Evolutionary conservation across 2,113 vertebrate genomes (phyloP).

Genomic region (Bagarius yarrelli): DNA sequence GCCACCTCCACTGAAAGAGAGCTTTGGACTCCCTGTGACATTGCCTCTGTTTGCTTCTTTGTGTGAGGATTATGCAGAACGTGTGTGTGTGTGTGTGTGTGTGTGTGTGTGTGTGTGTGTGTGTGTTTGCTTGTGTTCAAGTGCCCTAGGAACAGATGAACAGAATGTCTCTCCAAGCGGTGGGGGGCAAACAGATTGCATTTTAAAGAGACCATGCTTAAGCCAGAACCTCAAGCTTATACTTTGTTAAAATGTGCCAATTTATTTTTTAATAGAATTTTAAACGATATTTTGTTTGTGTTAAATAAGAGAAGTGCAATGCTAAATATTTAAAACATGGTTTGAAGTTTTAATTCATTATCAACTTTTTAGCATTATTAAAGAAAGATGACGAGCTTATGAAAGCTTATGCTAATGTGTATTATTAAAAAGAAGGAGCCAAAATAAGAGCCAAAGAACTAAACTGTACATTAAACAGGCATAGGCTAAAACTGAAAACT

Average conservation of each 20-base stretch:
- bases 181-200: conserved; percentile 38
- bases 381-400: background rate
- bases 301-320: background rate
- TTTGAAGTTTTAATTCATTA: background rate
- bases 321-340: background rate
- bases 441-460: background rate
- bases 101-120: conserved; percentile 41
- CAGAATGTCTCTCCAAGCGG: conserved; percentile 44
- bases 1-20: conserved; percentile 24
- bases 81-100: conserved; percentile 40
- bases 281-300: background rate
- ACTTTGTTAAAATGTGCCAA: conserved; percentile 20
- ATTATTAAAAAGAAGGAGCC: background rate
- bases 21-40: conserved; percentile 18
- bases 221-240: conserved; percentile 30
- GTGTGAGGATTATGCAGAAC: conserved; percentile 48
- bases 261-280: background rate
- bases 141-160: conserved; percentile 49
- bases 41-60: conserved; percentile 8
- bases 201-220: conserved; percentile 35
- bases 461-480: background rate
- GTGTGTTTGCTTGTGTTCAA: conserved; percentile 33
- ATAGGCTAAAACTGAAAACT: background rate
- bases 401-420: background rate
- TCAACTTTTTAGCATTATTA: background rate